phyloP scores from a whole-genome alignment of 2,888 invertebrate genomes.

The Plutella xylostella region DNA sequence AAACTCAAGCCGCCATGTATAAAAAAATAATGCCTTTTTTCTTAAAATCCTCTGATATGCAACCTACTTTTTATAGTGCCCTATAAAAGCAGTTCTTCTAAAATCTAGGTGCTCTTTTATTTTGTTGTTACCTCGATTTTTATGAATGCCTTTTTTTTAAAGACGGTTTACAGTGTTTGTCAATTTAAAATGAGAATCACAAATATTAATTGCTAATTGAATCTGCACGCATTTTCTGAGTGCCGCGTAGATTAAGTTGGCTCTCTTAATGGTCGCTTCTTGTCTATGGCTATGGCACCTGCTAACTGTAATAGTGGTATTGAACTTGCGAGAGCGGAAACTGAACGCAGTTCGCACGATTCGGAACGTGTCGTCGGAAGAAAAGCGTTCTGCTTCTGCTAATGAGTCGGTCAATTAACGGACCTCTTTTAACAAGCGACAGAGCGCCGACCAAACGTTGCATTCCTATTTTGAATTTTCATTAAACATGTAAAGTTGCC shows the following conservation, averaged over 20 bases:
- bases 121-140: too few species aligned
- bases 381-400: slow-evolving; percentile 31
- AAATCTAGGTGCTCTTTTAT: too few species aligned
- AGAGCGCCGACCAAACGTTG: slow-evolving; percentile 27
- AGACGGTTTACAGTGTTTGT: too few species aligned
- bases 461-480: slow-evolving; percentile 23
- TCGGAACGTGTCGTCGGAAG: slow-evolving; percentile 11
- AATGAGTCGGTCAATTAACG: slow-evolving; percentile 51
- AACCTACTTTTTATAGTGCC: too few species aligned
- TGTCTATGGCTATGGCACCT: slow-evolving; percentile 24
- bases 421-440: slow-evolving; percentile 28
- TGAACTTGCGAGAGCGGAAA: slow-evolving; percentile 48
- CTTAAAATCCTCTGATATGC: too few species aligned
- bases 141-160: too few species aligned
- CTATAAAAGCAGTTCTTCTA: too few species aligned
- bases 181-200: too few species aligned
- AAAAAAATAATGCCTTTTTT: too few species aligned
- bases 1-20: too few species aligned
- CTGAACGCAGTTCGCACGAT: slow-evolving; percentile 39
- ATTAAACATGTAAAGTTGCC: too few species aligned
- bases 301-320: slow-evolving; percentile 31
- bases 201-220: slow-evolving; percentile 8
- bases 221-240: background rate
- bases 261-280: slow-evolving; percentile 22
- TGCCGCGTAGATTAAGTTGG: slow-evolving; percentile 27